Evolutionary conservation across 2,888 invertebrate species (phyloP).

Genomic region (Pristionchus entomophagus): DNA sequence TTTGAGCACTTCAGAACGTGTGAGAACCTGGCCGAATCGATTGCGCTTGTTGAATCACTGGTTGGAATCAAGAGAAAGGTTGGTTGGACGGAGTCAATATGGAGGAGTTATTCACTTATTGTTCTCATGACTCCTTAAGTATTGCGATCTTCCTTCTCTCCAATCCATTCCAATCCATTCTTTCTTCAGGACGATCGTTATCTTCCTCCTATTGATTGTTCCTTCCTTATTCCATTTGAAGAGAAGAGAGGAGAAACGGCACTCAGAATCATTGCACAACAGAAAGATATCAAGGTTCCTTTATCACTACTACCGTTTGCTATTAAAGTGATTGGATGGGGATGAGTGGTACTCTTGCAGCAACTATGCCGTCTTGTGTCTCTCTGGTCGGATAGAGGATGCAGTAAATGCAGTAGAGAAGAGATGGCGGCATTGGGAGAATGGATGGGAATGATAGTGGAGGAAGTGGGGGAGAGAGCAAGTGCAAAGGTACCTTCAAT

Average conservation of each 20-base stretch:
- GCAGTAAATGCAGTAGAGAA: constrained; percentile 15
- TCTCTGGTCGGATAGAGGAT: not conserved
- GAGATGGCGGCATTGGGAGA: not conserved
- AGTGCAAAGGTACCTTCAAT: not conserved
- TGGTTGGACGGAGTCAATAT: not conserved
- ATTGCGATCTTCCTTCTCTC: no score
- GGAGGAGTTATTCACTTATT: not conserved
- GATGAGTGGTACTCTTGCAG: not conserved
- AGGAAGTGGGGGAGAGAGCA: not conserved
- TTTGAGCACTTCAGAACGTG: not conserved
- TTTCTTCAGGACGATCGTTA: not conserved
- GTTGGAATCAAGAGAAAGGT: constrained; percentile 12
- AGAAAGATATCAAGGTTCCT: constrained; percentile 32
- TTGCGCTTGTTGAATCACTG: not conserved
- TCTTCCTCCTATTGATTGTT: constrained; percentile 44
- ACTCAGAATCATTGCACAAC: not conserved
- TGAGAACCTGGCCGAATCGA: not conserved
- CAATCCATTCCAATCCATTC: no score
- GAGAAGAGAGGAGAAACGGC: not conserved
- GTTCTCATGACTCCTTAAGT: no score
- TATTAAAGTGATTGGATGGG: not conserved
- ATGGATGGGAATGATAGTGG: not conserved
- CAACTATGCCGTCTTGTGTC: not conserved
- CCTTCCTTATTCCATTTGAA: constrained; percentile 34
- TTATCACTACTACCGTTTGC: not conserved